These are phyloP conservation scores for Epinotia ramella DNA, from an alignment of 2,888 invertebrate genomes.

Conservation along the genomic window DNA sequence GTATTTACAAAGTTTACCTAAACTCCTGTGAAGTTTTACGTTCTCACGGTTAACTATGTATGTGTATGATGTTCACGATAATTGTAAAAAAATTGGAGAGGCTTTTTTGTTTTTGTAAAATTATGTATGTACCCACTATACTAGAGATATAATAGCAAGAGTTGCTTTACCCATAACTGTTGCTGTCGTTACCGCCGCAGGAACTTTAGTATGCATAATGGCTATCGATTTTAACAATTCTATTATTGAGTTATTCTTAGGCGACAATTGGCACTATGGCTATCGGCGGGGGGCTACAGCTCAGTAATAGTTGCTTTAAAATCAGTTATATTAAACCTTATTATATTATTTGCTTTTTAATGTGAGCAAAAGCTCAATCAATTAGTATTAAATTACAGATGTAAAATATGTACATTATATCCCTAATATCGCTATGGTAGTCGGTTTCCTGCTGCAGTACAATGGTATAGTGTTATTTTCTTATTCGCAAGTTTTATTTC, in stretches of 20 bases:
- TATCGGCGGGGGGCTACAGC: too few relatives aligned
- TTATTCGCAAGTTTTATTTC: not conserved
- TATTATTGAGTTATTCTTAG: not conserved
- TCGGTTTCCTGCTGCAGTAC: not conserved
- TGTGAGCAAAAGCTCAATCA: not conserved
- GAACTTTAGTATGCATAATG: not conserved
- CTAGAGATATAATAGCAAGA: too few relatives aligned
- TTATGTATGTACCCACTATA: too few relatives aligned
- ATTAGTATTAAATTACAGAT: not conserved
- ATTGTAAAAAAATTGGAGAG: not conserved
- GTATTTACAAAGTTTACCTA: constrained; percentile 38
- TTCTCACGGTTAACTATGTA: constrained; percentile 17
- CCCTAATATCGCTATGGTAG: not conserved
- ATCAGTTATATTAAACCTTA: too few relatives aligned
- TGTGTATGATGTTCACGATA: not conserved
- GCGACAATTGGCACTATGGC: too few relatives aligned
- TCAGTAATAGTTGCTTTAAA: too few relatives aligned
- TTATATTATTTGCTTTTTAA: too few relatives aligned
- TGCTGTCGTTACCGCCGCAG: not conserved
- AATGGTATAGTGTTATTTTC: not conserved
- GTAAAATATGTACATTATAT: too few relatives aligned
- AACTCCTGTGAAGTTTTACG: constrained; percentile 33
- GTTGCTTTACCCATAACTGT: not conserved
- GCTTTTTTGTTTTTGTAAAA: not conserved
- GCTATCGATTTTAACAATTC: not conserved